These are phyloP conservation scores for Triplophysa bombifrons DNA, from an alignment of 2,797 vertebrate genomes.

Conservation along the genomic window DNA sequence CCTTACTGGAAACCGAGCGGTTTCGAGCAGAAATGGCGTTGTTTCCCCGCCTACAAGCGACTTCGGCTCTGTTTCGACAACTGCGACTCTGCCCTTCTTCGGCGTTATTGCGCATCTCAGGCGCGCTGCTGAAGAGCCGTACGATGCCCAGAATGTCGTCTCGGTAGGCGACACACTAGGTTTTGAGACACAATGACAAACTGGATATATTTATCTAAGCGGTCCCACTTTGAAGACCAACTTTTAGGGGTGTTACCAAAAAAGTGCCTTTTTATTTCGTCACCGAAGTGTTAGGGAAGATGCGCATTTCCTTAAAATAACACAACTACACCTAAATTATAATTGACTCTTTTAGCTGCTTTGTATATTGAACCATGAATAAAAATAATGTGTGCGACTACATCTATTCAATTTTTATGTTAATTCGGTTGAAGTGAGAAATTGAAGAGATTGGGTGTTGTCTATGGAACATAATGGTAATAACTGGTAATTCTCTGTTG, in stretches of 20 bases:
- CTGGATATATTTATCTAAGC: neutral
- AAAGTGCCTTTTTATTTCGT: neutral
- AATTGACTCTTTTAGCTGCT: neutral
- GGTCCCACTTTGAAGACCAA: neutral
- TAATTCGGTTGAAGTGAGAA: no score
- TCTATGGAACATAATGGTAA: no score
- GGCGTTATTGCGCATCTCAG: neutral
- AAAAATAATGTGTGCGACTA: no score
- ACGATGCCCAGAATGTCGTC: neutral
- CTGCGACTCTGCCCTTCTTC: neutral
- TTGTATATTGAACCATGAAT: neutral
- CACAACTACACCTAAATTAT: neutral
- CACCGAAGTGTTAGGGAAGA: neutral
- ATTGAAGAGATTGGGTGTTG: no score
- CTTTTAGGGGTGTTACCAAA: neutral
- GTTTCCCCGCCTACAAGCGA: constrained; percentile 42
- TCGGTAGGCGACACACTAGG: neutral
- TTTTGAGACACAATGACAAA: neutral
- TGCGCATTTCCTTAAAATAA: neutral
- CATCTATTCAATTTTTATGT: no score
- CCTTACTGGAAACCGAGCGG: constrained; percentile 51
- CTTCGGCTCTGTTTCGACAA: neutral
- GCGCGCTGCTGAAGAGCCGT: neutral
- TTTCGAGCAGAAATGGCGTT: constrained; percentile 37
- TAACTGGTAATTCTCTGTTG: no score